Evolutionary conservation across 2,888 invertebrate genomes (phyloP), one percentile per base, ranked within the genome.

Genomic region (Apocheima hispidaria): DNA sequence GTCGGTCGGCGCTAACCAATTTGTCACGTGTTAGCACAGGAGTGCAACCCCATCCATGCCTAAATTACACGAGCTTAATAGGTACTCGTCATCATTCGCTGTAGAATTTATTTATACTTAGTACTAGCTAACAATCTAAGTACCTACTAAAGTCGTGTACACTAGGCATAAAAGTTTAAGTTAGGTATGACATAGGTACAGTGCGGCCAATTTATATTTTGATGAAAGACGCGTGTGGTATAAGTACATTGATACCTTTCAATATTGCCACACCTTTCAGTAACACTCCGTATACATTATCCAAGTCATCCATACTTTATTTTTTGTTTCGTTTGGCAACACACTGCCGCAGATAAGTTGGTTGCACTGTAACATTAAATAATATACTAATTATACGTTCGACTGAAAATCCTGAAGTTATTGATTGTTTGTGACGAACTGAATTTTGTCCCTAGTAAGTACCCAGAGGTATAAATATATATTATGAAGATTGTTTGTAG

Each of bases 361-460:
- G 18, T 18, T 18, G 38, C 38, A 9, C 16, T 38, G 9, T 38
- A 38, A 1, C 38, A n/a, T n/a, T n/a, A n/a, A n/a, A n/a, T n/a
- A n/a, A n/a, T n/a, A 12, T 41, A 12, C 20, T 10, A 18, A 23
- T 14, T 16, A 28, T 49, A 20, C 14, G 12, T 49, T 49, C 14
- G 48, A 49, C 48, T 35, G 48, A 49, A 21, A 33, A 49, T 49
- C 35, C 33, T 20, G 1, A 35, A 21, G 33, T 49, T 35, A 35
- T 6, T 20, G n/a, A 33, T 9, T 20, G 21, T 35, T 21, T 49
- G 33, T 49, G 48, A 43, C 7, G 30, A 10, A 18, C 26, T 28
- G 28, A 46, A 6, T 18, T 16, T 46, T 44, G 23, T 41, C 41
- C 12, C 2, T 14, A 28, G 7, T n/a, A n/a, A n/a, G n/a, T 38